Percentiles rank a stretch among this genome's conserved stretches.
phyloP scores from a whole-genome alignment of 2,797 vertebrate species.

The Rhadinocentrus ornatus region DNA sequence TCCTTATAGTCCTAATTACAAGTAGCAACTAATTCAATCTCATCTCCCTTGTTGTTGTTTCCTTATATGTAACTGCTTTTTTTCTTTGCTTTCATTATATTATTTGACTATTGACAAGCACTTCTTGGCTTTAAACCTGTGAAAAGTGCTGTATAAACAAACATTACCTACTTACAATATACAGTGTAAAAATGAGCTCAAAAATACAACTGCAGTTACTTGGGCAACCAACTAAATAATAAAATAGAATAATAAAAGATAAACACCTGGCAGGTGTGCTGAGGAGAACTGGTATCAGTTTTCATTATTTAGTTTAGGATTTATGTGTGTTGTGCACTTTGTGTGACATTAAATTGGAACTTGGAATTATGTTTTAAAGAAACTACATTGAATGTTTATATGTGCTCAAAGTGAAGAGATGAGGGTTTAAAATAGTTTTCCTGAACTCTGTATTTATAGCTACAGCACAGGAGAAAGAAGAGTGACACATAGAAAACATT shows the following conservation, averaged over 20 bases:
- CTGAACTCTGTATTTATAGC: slow-evolving; percentile 56
- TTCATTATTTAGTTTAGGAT: not conserved
- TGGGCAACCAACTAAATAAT: not conserved
- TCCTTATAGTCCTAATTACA: no score
- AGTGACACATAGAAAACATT: slow-evolving; percentile 10
- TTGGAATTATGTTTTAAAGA: not conserved
- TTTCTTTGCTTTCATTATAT: no score
- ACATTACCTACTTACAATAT: no score
- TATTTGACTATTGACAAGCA: no score
- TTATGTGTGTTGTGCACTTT: not conserved
- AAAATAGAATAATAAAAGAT: not conserved
- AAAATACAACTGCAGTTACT: not conserved
- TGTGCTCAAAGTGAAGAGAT: not conserved
- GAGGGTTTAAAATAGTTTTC: not conserved
- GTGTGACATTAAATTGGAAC: not conserved
- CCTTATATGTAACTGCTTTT: no score
- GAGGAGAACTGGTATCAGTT: not conserved
- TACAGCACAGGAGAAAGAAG: slow-evolving; percentile 26
- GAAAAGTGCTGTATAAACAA: no score
- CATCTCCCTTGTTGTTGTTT: no score
- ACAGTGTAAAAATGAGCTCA: not conserved
- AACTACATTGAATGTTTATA: not conserved
- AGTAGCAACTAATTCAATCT: no score
- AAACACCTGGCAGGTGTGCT: not conserved
- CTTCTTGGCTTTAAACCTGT: no score